Evolutionary conservation across 2,888 invertebrate genomes (phyloP), one percentile per base, ranked within the genome.

Genomic region (Rhamnusium bicolor): DNA sequence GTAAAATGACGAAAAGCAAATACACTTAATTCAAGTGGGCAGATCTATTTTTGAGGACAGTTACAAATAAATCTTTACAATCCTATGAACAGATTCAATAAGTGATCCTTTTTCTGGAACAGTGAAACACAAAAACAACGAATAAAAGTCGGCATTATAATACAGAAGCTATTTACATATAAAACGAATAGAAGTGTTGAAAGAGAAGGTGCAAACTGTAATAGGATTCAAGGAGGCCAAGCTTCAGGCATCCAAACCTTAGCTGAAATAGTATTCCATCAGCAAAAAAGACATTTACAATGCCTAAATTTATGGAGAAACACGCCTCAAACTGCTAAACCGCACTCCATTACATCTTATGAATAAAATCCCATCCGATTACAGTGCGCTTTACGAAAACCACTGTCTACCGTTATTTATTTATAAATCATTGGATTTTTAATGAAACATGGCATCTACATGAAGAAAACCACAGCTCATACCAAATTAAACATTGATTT

Each of bases 261-360:
- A 40, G 32, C 40, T 40, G 24, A 32, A 54, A 66, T 40, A 53
- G 14, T 29, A 27, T 65, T 65, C 51, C 53, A 51, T 65, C 65
- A 65, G 53, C 51, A 65, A 65, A 65, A 65, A 65, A 65, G 53
- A 54, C 66, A 32, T 66, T 54, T 56, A 53, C 66, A 66, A 54
- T 66, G 49, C 54, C 54, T 21, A 66, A 66, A 66, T 66, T 66
- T 66, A 54, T 66, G 54, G 66, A 66, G 54, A 54, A 54, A 66
- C 66, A 66, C 66, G 66, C 29, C 32, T 32, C 19, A 27, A 54
- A 66, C 66, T 66, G 29, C 53, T 66, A 21, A 66, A 51, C 51
- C 65, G 49, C 65, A 65, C 65, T 51, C 29, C 65, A 65, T 65
- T 54, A 54, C 66, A 66, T 54, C 54, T 32, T 32, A 66, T 49